phyloP scores from a whole-genome alignment of 2,888 invertebrate genomes.

The Entomobrya multifasciata region DNA sequence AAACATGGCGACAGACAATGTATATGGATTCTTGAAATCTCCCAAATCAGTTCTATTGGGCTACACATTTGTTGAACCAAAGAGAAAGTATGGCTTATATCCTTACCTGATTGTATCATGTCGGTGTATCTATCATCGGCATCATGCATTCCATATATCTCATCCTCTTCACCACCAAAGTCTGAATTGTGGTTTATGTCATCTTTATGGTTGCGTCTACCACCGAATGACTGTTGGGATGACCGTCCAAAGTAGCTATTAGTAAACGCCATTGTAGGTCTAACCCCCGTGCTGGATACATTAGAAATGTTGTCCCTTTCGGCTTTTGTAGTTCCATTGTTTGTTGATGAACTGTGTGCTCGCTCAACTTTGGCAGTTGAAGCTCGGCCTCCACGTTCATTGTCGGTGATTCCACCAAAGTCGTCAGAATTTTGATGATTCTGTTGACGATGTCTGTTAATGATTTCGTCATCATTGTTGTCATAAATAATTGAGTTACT shows the following conservation, averaged over 20 bases:
- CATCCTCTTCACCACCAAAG: conserved; percentile 28
- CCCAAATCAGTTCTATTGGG: too few species aligned
- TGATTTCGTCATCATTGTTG: conserved; percentile 26
- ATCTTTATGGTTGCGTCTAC: not conserved
- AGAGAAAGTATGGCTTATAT: not conserved
- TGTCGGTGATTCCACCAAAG: conserved; percentile 27
- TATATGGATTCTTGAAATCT: too few species aligned
- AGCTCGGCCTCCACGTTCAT: conserved; percentile 35
- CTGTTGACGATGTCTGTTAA: not conserved
- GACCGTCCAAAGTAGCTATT: conserved; percentile 57
- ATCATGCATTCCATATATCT: not conserved
- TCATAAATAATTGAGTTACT: conserved; percentile 7
- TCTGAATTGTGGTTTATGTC: conserved; percentile 4
- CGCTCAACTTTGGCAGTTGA: conserved; percentile 52
- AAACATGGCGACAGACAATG: too few species aligned
- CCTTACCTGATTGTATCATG: conserved; percentile 58
- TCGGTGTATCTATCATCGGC: conserved; percentile 13
- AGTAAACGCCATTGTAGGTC: conserved; percentile 66
- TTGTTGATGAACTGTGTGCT: not conserved
- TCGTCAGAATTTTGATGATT: not conserved
- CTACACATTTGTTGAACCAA: not conserved
- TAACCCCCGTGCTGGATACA: conserved; percentile 62
- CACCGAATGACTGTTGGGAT: not conserved
- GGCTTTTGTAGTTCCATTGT: conserved; percentile 68
- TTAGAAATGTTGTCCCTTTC: conserved; percentile 55